These are phyloP conservation scores for Lepidostoma basale DNA, from an alignment of 1,140 invertebrate species.

Conservation along the genomic window DNA sequence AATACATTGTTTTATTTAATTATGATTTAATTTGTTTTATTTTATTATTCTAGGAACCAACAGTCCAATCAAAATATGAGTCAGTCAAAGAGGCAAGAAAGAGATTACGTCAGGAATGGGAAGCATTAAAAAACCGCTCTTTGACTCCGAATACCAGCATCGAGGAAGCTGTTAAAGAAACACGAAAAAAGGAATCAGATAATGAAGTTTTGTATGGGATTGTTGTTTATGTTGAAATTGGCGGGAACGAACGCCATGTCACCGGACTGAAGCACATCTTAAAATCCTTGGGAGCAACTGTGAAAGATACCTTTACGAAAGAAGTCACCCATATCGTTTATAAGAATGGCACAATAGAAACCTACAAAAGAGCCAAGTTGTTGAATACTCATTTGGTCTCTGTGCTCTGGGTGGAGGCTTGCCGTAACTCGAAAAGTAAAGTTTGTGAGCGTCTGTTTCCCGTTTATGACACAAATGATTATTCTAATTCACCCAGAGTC, in stretches of 20 bases:
- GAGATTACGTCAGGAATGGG: constrained; percentile 42
- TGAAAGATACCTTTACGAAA: constrained; percentile 50
- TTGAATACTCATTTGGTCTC: constrained; percentile 53
- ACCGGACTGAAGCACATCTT: constrained; percentile 51
- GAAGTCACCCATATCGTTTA: constrained; percentile 60
- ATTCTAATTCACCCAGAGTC: constrained; percentile 36
- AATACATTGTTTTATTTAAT: too few species aligned
- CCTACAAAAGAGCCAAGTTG: constrained; percentile 51
- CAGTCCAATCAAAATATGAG: constrained; percentile 12
- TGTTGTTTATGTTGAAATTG: constrained; percentile 57
- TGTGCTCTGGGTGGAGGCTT: constrained; percentile 52
- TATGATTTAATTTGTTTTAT: too few species aligned
- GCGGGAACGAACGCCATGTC: constrained; percentile 51
- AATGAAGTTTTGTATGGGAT: constrained; percentile 47
- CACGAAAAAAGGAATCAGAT: background rate
- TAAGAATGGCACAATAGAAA: constrained; percentile 52
- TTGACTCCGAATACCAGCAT: constrained; percentile 17
- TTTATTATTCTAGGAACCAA: constrained; percentile 12
- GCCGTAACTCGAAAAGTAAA: constrained; percentile 39
- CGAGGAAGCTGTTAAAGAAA: constrained; percentile 8
- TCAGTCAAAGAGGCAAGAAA: constrained; percentile 38
- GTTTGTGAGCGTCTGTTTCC: constrained; percentile 43
- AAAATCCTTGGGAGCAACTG: constrained; percentile 53
- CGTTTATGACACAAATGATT: constrained; percentile 35
- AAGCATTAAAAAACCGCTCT: constrained; percentile 39